Base-by-base conservation (phyloP, 37 sponge, comb jelly and placozoan species). In the Oscarella lobularis region DNA sequence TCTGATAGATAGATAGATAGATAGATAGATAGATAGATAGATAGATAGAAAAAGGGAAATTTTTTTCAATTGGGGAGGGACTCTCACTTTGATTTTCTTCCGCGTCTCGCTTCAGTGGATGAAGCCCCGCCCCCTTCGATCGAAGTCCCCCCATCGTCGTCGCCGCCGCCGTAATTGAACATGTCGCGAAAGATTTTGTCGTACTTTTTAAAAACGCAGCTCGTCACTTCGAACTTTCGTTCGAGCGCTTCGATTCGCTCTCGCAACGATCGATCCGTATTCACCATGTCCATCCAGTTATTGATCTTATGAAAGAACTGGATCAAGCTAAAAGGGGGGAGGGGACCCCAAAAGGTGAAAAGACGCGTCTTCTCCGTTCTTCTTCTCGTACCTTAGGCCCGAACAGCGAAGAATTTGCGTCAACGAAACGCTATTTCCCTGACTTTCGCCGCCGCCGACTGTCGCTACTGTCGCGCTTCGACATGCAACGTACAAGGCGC, bases 251-350 rank as follows among this genome's bases (percentile, higher is more conserved):
- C 84, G 30, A 92, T 80, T 73, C 83, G 83, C 36, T 77, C 70
- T 40, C 76, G 83, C 40, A 89, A 92, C 70, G 35, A 27, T 3
- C 55, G 67, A 20, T 88, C 68, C 40, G 88, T 75, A 1, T 79
- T 77, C 2, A 83, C 79, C 93, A 92, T 89, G 67, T 88, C 91
- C 27, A 74, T 38, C 93, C 93, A 92, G 54, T 86, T 85, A 82
- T 92, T 86, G 67, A 92, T 86, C 81, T 81, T 88, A 38, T 79
- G 76, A 76, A 92, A 92, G 72, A 92, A 92, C 75, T 92, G 85
- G 9, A 92, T 73, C 79, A 92, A 83, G 72, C 93, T 92, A 48
- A 1, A 76, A 4, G n/a, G 36, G 48, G 37, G 41, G 34, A 39
- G 36, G 33, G 80, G 33, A 74, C 40, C 14, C 36, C n/a, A n/a